phyloP scores from a whole-genome alignment of 1,140 invertebrate species.

The Magallana angulata region DNA sequence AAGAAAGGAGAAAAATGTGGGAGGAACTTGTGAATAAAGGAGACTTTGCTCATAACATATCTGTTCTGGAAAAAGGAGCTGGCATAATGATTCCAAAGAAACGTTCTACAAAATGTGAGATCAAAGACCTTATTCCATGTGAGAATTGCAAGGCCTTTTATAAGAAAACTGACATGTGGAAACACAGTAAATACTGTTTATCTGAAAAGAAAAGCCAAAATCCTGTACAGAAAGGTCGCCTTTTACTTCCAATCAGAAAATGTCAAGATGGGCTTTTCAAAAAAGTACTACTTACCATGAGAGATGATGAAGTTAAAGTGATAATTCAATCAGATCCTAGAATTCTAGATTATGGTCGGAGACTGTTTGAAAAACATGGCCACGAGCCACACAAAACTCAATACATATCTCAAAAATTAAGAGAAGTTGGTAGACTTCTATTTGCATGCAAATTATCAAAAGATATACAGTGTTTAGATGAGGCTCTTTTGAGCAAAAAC shows the following conservation, averaged over 20 bases:
- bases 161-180: background rate
- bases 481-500: slow-evolving; percentile 5
- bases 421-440: slow-evolving; percentile 16
- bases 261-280: slow-evolving; percentile 5
- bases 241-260: slow-evolving; percentile 32
- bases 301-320: slow-evolving; percentile 16
- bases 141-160: slow-evolving; percentile 2
- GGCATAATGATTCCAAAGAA: slow-evolving; percentile 32
- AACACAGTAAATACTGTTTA: slow-evolving; percentile 27
- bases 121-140: background rate
- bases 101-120: background rate
- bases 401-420: slow-evolving; percentile 32
- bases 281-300: slow-evolving; percentile 26
- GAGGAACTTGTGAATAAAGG: slow-evolving; percentile 35
- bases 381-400: slow-evolving; percentile 31
- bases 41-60: slow-evolving; percentile 24
- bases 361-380: slow-evolving; percentile 33
- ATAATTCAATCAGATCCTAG: background rate
- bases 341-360: background rate
- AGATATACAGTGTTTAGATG: slow-evolving; percentile 5
- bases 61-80: slow-evolving; percentile 11
- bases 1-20: slow-evolving; percentile 23
- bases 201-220: background rate
- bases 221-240: background rate
- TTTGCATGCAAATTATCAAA: background rate